Base-by-base conservation (phyloP, 53 echinoderm and acorn worm species). In the Temnopleurus reevesii region DNA sequence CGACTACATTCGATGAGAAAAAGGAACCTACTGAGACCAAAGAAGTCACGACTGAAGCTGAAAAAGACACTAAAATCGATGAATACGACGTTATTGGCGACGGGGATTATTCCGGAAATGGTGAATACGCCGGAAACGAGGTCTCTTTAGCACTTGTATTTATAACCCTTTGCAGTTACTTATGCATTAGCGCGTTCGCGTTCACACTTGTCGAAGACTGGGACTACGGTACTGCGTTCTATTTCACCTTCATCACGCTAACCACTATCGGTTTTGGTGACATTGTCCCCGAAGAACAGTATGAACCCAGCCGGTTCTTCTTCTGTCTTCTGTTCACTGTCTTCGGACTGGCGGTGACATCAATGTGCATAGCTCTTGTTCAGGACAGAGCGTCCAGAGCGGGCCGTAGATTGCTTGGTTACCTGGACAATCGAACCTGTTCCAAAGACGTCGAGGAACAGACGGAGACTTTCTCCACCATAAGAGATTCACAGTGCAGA, bases 191-290 rank as follows among this genome's bases (percentile, higher is more conserved):
- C 4, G 87, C 96, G 23, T 91, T 59, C 35, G 13, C 94, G 19
- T 91, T 96, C 77, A 27, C 55, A 1, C 51, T 76, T 18, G 91
- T 90, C 8, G 96, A 96, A 53, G 45, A 76, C 0, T 96, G 96
- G 96, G 27, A 59, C 18, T 94, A 76, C 27, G 93, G 94, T 2
- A 92, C 91, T 31, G 92, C 91, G 1, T 59, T 92, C 5, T 96
- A 96, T 80, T 96, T 96, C 84, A 96, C 91, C 43, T 94, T 94
- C 47, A 96, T 96, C 59, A 96, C 96, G 24, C 76, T 96, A 35
- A 94, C 96, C 7, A 96, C 96, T 18, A 94, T 96, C 38, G 96
- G 96, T 3, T 96, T 91, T 64, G 96, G 96, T 2, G 96, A 96
- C 41, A 56, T 93, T 30, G 90, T 94, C 13, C 94, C 96, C 15